Conservation (phyloP, 2,113 vertebrate genomes). For the Herpetotheres cachinnans region DNA sequence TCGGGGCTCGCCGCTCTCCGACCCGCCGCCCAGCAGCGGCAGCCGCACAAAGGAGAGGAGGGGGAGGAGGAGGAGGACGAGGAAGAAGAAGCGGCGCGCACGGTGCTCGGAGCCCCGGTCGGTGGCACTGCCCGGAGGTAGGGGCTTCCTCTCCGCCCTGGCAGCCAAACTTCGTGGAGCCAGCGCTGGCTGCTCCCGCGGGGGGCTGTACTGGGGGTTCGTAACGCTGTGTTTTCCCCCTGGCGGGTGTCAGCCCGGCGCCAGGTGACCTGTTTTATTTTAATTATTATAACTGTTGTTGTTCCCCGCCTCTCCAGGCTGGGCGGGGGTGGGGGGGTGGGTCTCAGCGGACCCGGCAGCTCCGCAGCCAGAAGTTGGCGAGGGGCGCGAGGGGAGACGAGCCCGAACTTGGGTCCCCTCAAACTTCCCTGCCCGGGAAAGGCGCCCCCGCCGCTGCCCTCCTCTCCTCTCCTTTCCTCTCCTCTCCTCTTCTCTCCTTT, state of each 20-base stretch:
- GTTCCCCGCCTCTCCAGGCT: background rate
- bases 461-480: constrained; percentile 1
- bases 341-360: background rate
- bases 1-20: background rate
- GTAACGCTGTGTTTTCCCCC: too few relatives aligned
- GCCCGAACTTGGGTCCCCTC: background rate
- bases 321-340: background rate
- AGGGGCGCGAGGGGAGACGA: background rate
- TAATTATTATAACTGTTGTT: rapidly evolving
- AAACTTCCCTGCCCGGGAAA: background rate
- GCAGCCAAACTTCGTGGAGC: background rate
- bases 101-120: background rate
- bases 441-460: background rate
- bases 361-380: constrained; percentile 14
- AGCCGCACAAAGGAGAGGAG: background rate
- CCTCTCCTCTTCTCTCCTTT: too few relatives aligned
- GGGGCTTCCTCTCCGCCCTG: background rate
- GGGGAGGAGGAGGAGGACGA: too few relatives aligned
- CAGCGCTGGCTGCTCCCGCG: background rate
- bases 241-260: background rate
- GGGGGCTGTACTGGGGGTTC: background rate
- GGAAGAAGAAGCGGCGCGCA: background rate
- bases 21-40: background rate
- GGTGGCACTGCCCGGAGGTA: constrained; percentile 21
- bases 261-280: background rate